Evolutionary conservation across 2,888 invertebrate genomes (phyloP).

Genomic region (Lydus trimaculatus): DNA sequence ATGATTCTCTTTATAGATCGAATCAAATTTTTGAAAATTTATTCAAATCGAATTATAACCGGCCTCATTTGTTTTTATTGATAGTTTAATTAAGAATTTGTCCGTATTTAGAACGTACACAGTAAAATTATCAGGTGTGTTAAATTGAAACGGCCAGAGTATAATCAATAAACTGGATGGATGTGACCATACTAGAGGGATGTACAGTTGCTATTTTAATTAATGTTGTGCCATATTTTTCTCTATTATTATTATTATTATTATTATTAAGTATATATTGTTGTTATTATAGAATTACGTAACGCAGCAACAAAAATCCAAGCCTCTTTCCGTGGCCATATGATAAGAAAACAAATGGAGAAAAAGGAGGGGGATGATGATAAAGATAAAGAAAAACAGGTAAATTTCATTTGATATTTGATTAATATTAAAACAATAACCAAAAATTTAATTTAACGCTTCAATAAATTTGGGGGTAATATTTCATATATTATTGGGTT

Average conservation of each 20-base stretch:
- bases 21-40: neutral
- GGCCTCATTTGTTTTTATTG: neutral
- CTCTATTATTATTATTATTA: neutral
- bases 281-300: slow-evolving; percentile 75
- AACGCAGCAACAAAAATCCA: slow-evolving; percentile 90
- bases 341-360: slow-evolving; percentile 75
- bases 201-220: slow-evolving; percentile 14
- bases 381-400: slow-evolving; percentile 36
- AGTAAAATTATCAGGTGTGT: slow-evolving; percentile 23
- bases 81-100: neutral
- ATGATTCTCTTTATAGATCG: no score
- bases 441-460: neutral
- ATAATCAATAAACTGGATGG: slow-evolving; percentile 33
- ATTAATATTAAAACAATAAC: neutral
- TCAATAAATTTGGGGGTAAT: neutral
- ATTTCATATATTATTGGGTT: neutral
- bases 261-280: no score
- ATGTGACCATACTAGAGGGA: slow-evolving; percentile 36
- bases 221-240: neutral
- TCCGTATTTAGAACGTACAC: neutral
- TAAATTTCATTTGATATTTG: slow-evolving; percentile 24
- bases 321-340: slow-evolving; percentile 89
- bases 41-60: neutral
- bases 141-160: slow-evolving; percentile 23
- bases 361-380: slow-evolving; percentile 54